Base-by-base conservation (phyloP, 1,140 invertebrate genomes). In the Apocrypta bakeri region DNA sequence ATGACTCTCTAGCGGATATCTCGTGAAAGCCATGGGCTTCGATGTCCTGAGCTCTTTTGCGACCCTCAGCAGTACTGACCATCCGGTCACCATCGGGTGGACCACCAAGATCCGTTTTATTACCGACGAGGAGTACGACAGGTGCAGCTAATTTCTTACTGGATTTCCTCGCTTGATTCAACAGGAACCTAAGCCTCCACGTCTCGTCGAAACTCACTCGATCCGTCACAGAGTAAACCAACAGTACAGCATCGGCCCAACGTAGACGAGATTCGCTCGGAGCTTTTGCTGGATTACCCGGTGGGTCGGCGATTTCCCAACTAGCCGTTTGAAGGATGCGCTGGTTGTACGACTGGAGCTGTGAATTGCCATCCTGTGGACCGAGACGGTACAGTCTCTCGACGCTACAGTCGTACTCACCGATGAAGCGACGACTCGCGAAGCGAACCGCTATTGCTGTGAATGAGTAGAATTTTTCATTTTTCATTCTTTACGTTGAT, bases 121-220 rank as follows among this genome's bases (percentile, higher is more conserved):
- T 97, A 0, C 95, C 96, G 14, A 97, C 96, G 74, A 97, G 89
- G 8, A 88, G 14, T 27, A 97, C 94, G 8, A 97, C 96, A 2
- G 96, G 95, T 4, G 29, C 95, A 1, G 69, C 27, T 17, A 42
- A 17, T 14, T 29, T 75, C 94, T 71, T 93, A 87, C 40, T 90
- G 75, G 63, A 91, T 91, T 61, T 94, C 93, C 93, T 95, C 88
- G 63, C 92, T 87, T 85, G 79, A 14, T 83, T 86, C 11, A 86
- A 80, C 33, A 86, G 69, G 71, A 88, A 89, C 87, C 96, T 95
- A 2, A 97, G 92, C 4, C 96, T 93, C 87, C 96, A 96, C 87
- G 95, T 96, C 87, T 97, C 96, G 88, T 97, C 96, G 89, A 97
- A 97, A 33, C 96, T 97, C 85, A 95, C 95, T 84, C 96, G 96